Evolutionary conservation across 2,888 invertebrate genomes (phyloP), one percentile per base, ranked within the genome.

Genomic region (Nemapogon koenigi): DNA sequence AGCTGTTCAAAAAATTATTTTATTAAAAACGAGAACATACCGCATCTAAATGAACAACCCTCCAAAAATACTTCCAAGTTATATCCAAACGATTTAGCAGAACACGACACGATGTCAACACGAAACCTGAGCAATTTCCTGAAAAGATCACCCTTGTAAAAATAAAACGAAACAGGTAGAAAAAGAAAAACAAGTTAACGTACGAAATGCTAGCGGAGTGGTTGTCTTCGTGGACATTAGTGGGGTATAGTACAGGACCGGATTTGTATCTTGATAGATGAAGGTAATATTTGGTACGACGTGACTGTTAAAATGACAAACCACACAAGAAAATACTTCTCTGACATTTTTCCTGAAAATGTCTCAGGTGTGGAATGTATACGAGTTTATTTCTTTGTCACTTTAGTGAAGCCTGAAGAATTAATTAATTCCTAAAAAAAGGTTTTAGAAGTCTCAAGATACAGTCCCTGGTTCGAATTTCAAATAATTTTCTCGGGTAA

Each of bases 81-180:
- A 29, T 54, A 65, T 68, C 60, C 61, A 53, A 51, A 54, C 62
- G 61, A 68, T 68, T 66, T 59, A 53, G 49, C 58, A 50, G 55
- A 44, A 61, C 56, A 55, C 58, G 57, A 41, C 47, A 48, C 51
- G 49, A 51, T 44, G 49, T 43, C 44, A 38, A 35, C 39, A 52
- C 53, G 55, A 57, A 59, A 58, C 44, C 50, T 51, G 42, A 44
- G 47, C 49, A 52, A 50, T 59, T 58, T 55, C 52, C 52, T 56
- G 59, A 11, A 39, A 28, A 29, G 15, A 27, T 30, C 17, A 31
- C 40, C 25, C 25, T 59, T 57, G 50, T 18, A 49, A 48, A 46
- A 49, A 52, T 52, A 53, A 53, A 55, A 53, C 52, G 56, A 55
- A 51, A 54, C 56, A 58, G 61, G 61, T 63, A 55, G n/a, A n/a